Conservation (phyloP, 2,888 invertebrate genomes). For the Parthenolecanium corni region DNA sequence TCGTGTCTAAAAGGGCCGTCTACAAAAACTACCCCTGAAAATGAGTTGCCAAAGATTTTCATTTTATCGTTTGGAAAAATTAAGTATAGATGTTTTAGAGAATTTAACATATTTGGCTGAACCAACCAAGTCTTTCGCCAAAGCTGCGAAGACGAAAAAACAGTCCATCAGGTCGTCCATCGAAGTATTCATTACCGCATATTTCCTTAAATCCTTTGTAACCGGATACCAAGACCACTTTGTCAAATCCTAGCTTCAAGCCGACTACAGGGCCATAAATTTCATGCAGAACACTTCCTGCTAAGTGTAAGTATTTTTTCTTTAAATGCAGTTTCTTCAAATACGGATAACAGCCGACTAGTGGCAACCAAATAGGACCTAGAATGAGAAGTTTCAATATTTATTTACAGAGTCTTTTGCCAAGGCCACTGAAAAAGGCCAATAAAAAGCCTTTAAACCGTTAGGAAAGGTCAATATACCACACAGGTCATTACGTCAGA, state of each 20-base stretch:
- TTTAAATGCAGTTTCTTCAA: slow-evolving; percentile 38
- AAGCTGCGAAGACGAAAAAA: slow-evolving; percentile 55
- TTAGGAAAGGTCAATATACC: too few species aligned
- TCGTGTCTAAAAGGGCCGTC: slow-evolving; percentile 56
- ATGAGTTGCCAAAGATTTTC: not conserved
- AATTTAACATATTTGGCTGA: too few species aligned
- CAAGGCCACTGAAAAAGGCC: not conserved
- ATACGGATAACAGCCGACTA: slow-evolving; percentile 44
- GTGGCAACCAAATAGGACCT: slow-evolving; percentile 48
- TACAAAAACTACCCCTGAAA: slow-evolving; percentile 49
- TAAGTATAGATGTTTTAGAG: too few species aligned
- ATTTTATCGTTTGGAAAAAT: too few species aligned
- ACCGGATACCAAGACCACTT: slow-evolving; percentile 51
- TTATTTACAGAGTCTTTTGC: not conserved
- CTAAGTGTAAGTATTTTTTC: slow-evolving; percentile 47
- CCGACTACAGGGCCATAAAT: slow-evolving; percentile 55
- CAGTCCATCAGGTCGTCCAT: slow-evolving; percentile 59
- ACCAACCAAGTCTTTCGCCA: slow-evolving; percentile 52
- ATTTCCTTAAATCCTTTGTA: slow-evolving; percentile 50
- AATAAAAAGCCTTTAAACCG: too few species aligned
- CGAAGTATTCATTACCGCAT: slow-evolving; percentile 51
- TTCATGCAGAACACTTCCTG: slow-evolving; percentile 47
- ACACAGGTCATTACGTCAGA: too few species aligned
- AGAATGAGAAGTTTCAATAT: slow-evolving; percentile 21
- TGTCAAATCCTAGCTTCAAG: slow-evolving; percentile 50